Evolutionary conservation across 2,113 vertebrate species (phyloP).

Genomic region (Pluvianellus socialis): DNA sequence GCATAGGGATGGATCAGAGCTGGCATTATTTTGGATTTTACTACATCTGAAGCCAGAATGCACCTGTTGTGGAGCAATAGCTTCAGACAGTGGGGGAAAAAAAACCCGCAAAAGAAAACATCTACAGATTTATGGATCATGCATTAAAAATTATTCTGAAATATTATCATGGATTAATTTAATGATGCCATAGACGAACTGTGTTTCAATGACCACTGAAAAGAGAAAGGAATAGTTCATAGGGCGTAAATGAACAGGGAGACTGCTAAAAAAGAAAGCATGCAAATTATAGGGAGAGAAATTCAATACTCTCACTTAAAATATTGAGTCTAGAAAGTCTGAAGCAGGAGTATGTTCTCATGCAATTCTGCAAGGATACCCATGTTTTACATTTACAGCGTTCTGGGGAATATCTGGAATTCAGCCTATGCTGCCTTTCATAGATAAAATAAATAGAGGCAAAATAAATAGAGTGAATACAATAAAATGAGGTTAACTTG

Average conservation of each 20-base stretch:
- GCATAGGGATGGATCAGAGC: not conserved
- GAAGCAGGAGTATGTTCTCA: not conserved
- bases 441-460: slow-evolving; percentile 12
- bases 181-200: not conserved
- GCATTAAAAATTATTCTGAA: not conserved
- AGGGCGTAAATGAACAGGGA: not conserved
- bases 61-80: not conserved
- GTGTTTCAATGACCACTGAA: not conserved
- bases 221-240: not conserved
- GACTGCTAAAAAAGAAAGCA: not conserved
- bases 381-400: slow-evolving; percentile 1
- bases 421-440: not conserved
- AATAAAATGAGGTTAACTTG: not conserved
- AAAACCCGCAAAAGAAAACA: not conserved
- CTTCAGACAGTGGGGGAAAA: not conserved
- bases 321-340: not conserved
- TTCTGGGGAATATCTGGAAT: not conserved
- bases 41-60: not conserved
- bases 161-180: not conserved
- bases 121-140: not conserved
- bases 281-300: slow-evolving; percentile 16
- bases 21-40: not conserved
- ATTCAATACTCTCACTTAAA: slow-evolving; percentile 25
- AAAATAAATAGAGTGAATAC: not conserved
- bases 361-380: not conserved